These are phyloP conservation scores for Oxyruncus cristatus DNA, from an alignment of 2,113 vertebrate species.

Conservation along the genomic window DNA sequence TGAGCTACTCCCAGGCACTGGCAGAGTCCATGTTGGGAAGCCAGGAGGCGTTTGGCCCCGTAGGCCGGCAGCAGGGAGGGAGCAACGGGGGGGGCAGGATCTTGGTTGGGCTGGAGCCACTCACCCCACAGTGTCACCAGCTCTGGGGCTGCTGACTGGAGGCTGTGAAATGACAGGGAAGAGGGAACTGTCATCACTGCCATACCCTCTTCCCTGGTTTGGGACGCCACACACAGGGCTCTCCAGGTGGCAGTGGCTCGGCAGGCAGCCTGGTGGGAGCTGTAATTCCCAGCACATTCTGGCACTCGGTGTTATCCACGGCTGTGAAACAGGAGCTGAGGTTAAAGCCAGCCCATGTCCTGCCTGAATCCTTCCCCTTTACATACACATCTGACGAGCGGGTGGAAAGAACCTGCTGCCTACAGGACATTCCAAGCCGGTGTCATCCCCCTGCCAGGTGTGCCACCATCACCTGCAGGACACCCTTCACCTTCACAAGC, in stretches of 20 bases:
- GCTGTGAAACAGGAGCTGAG: background rate
- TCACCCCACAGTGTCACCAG: rapidly evolving
- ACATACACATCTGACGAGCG: background rate
- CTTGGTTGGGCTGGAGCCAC: background rate
- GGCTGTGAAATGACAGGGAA: background rate
- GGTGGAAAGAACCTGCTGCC: background rate
- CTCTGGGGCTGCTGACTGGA: background rate
- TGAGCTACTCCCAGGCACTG: background rate
- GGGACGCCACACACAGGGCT: background rate
- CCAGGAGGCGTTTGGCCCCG: background rate
- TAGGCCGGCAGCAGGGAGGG: rapidly evolving
- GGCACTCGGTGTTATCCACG: rapidly evolving
- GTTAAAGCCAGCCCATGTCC: background rate
- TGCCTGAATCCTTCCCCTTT: background rate
- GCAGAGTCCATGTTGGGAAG: background rate
- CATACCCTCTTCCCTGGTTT: background rate
- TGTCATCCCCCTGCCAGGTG: background rate
- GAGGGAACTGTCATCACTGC: background rate
- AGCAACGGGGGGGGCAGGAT: rapidly evolving
- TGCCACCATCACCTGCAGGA: background rate
- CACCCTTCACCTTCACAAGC: background rate
- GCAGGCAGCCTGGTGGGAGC: background rate
- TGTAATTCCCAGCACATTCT: background rate
- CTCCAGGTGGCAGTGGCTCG: background rate
- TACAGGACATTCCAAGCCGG: background rate